Evolutionary conservation across 92 coral and sea anemone genomes (phyloP), one percentile per base, ranked within the genome.

Genomic region (Epizoanthus scotinus): DNA sequence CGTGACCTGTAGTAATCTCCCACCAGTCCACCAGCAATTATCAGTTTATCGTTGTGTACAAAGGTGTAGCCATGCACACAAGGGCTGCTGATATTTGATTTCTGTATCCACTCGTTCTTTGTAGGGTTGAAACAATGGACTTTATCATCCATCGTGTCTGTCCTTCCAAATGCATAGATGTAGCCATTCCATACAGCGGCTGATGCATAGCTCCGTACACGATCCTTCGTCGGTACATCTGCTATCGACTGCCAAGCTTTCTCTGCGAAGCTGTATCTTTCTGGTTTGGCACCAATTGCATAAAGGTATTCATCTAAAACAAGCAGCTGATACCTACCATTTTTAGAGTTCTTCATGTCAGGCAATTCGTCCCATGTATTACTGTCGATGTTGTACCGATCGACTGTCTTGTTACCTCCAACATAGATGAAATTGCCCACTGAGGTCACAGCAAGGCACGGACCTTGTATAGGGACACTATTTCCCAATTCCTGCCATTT

Each of bases 251-350:
- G 53, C 71, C 71, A 66, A 2, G 15, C 52, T 66, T 38, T 34
- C 25, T 66, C 71, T 66, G 3, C 34, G 40, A 66, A 66, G 12
- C 71, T 66, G 71, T 66, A 66, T 21, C 71, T 66, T 66, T 66
- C 71, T 66, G 71, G 52, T 0, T 66, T 15, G 3, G 8, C 0
- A 22, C 71, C 71, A 44, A 66, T 66, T 47, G 52, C 52, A 66
- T 66, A 66, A 13, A 66, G 71, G 8, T 34, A 36, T 6, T 66
- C 49, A 29, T 14, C 71, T 3, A 66, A 12, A 66, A 66, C 50
- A 36, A 66, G 25, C 15, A 66, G 71, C 52, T 66, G 71, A 66
- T 66, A 66, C 12, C 71, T 18, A 1, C 50, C 14, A 0, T 24
- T 2, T 36, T 34, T 34, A 29, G 52, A 2, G 12, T 12, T 10